A percentile compares a stretch with the other conserved stretches of the same genome.
Conservation (phyloP, 2,797 vertebrate species). For the Chaenodraco wilsoni region DNA sequence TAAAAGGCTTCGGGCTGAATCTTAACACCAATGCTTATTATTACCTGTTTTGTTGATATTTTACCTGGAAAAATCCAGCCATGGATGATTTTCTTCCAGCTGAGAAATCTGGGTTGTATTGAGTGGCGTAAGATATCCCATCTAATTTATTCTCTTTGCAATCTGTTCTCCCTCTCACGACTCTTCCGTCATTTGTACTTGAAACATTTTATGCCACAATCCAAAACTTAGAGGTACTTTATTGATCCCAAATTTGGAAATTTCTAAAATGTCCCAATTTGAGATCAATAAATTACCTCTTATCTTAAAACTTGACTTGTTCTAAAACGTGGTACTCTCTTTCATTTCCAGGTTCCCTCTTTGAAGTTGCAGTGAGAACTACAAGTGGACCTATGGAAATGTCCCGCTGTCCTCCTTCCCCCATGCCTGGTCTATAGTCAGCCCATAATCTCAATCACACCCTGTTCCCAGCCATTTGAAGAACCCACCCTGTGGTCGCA, state of each 20-base stretch:
- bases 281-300: too few relatives aligned
- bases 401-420: conserved; percentile 48
- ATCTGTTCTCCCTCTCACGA: not conserved
- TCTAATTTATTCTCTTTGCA: not conserved
- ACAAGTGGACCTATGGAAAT: conserved; percentile 63
- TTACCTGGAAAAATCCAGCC: conserved; percentile 27
- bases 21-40: conserved; percentile 5
- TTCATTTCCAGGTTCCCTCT: conserved; percentile 58
- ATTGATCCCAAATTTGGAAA: too few relatives aligned
- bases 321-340: conserved; percentile 27
- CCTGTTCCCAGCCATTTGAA: conserved; percentile 47
- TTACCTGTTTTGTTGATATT: conserved; percentile 22
- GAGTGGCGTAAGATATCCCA: conserved; percentile 21
- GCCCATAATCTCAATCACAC: conserved; percentile 44
- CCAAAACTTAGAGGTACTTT: not conserved
- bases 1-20: conserved; percentile 9
- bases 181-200: conserved; percentile 4
- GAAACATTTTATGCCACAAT: not conserved
- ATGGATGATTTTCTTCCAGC: conserved; percentile 12
- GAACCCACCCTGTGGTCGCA: conserved; percentile 36
- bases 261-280: too few relatives aligned
- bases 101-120: conserved; percentile 22
- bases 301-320: conserved; percentile 9
- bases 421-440: conserved; percentile 70
- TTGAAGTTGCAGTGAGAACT: conserved; percentile 26